phyloP scores from a whole-genome alignment of 1,140 invertebrate species.

The Brachionus koreanus region DNA sequence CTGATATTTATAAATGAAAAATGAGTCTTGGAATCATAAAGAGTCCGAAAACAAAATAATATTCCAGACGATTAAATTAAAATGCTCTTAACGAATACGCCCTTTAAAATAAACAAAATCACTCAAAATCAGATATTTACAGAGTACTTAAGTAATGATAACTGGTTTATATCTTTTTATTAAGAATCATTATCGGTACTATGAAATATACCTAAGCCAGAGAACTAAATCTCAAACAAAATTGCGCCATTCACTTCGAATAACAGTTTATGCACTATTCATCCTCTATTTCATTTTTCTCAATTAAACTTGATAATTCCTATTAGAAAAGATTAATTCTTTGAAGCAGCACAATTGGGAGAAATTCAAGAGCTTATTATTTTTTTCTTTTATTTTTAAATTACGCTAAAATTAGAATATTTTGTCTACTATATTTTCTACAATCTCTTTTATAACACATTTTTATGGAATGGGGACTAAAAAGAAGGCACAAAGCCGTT shows the following conservation, averaged over 20 bases:
- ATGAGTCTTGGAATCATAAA: conserved; percentile 16
- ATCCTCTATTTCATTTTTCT: no score
- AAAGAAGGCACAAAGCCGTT: no score
- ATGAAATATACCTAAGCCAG: neutral
- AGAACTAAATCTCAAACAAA: neutral
- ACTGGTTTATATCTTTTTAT: conserved; percentile 5
- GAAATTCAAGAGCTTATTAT: no score
- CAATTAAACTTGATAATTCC: neutral
- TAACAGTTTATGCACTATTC: no score
- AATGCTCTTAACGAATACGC: neutral
- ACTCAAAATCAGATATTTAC: neutral
- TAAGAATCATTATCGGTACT: neutral
- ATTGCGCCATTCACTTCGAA: neutral
- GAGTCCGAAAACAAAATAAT: neutral
- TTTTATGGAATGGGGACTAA: no score
- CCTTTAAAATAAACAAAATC: neutral
- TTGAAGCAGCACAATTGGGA: no score
- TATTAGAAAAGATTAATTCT: neutral
- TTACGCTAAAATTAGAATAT: no score
- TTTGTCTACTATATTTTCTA: no score
- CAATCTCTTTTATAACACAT: no score
- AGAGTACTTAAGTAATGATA: conserved; percentile 4
- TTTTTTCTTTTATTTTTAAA: no score
- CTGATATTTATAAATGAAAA: conserved; percentile 13
- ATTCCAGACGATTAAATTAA: conserved; percentile 37